These are phyloP conservation scores for Sphaeridia pumilis DNA, from an alignment of 2,888 invertebrate species.

Conservation along the genomic window DNA sequence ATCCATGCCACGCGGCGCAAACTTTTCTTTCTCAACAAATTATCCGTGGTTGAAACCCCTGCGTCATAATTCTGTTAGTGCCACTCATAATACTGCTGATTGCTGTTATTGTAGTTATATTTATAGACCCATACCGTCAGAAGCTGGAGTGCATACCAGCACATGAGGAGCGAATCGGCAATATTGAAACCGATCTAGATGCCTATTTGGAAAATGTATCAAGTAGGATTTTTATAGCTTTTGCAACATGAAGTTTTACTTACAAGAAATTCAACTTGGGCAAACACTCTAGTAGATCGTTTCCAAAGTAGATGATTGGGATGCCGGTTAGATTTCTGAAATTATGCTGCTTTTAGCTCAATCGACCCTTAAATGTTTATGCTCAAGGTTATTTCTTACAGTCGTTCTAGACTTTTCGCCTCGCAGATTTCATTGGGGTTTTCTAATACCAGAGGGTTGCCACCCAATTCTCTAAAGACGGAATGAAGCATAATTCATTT, in stretches of 20 bases:
- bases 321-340: constrained; percentile 45
- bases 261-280: constrained; percentile 45
- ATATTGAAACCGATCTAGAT: constrained; percentile 52
- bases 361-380: no score
- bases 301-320: constrained; percentile 43
- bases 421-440: no score
- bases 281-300: constrained; percentile 44
- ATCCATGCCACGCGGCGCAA: constrained; percentile 52
- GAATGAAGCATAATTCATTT: no score
- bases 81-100: no score
- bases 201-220: constrained; percentile 10
- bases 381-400: no score
- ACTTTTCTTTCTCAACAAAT: constrained; percentile 38
- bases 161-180: constrained; percentile 51
- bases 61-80: no score
- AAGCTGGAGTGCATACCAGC: constrained; percentile 48
- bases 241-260: constrained; percentile 32
- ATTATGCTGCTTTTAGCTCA: no score
- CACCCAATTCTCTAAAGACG: no score
- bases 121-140: constrained; percentile 45
- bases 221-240: background rate
- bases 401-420: no score
- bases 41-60: background rate
- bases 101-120: no score
- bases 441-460: no score